Percentiles rank a stretch among this genome's conserved stretches.
Conservation (phyloP, 2,113 vertebrate species). For the Scalopus aquaticus region DNA sequence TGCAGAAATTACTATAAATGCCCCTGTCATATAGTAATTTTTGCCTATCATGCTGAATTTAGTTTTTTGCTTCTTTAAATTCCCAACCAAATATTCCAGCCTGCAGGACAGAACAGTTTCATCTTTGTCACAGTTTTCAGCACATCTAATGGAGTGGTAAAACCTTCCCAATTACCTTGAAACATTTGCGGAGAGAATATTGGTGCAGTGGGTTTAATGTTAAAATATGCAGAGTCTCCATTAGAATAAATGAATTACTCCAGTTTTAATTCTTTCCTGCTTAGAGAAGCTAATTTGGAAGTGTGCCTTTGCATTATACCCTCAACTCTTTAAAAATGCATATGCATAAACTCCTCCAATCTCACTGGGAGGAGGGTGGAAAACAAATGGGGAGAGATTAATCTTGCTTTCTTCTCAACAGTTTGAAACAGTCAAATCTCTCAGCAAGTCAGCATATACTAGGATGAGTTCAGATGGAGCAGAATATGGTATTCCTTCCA, state of each 20-base stretch:
- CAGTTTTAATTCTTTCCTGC: slow-evolving; percentile 61
- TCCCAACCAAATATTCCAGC: background rate
- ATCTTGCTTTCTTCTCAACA: slow-evolving; percentile 53
- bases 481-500: slow-evolving; percentile 42
- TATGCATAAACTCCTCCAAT: slow-evolving; percentile 21
- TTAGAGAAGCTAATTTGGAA: slow-evolving; percentile 31
- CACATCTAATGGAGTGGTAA: slow-evolving; percentile 55
- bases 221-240: slow-evolving; percentile 57
- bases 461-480: background rate
- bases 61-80: slow-evolving; percentile 27
- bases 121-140: slow-evolving; percentile 55
- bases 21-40: background rate
- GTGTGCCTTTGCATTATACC: slow-evolving; percentile 48
- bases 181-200: slow-evolving; percentile 62
- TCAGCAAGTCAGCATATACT: slow-evolving; percentile 55
- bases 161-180: slow-evolving; percentile 65
- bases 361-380: slow-evolving; percentile 35
- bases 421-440: slow-evolving; percentile 52
- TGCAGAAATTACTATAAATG: background rate
- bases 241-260: slow-evolving; percentile 62
- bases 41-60: slow-evolving; percentile 36
- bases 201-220: slow-evolving; percentile 33
- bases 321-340: slow-evolving; percentile 61
- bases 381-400: slow-evolving; percentile 43
- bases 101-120: slow-evolving; percentile 48